Percentiles rank a stretch among this genome's conserved stretches.
phyloP scores from a whole-genome alignment of 2,113 vertebrate species.

The Numenius arquata region DNA sequence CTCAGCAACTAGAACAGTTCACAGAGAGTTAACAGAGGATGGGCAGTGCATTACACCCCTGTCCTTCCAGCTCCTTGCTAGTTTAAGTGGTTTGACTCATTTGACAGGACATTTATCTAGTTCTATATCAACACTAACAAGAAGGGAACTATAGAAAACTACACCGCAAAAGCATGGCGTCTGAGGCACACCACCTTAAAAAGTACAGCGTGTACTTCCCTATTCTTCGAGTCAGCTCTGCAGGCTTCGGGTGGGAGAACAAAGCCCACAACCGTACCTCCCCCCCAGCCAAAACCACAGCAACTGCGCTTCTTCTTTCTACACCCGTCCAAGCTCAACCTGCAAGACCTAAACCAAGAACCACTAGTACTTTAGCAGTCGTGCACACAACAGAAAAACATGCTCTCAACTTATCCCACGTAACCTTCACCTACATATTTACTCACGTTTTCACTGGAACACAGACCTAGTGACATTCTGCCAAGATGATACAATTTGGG shows the following conservation, averaged over 20 bases:
- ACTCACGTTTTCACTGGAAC: neutral
- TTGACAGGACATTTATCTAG: neutral
- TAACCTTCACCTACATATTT: neutral
- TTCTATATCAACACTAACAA: neutral
- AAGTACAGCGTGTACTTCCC: neutral
- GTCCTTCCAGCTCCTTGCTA: neutral
- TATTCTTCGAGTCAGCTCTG: neutral
- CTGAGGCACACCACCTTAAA: neutral
- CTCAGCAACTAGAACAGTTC: neutral
- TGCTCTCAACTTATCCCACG: neutral
- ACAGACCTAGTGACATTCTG: neutral
- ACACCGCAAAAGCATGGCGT: neutral
- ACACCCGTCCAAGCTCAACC: neutral
- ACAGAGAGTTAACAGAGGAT: neutral
- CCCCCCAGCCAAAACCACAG: conserved; percentile 41
- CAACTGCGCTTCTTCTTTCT: neutral
- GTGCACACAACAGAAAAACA: neutral
- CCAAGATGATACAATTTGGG: neutral
- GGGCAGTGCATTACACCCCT: neutral
- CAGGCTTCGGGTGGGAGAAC: neutral
- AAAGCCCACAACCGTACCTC: neutral
- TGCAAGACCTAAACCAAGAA: neutral
- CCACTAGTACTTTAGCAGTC: too few relatives aligned
- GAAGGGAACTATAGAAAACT: neutral
- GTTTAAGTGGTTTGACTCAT: neutral